A percentile compares a stretch with the other conserved stretches of the same genome.
These are phyloP conservation scores for Troides aeacus DNA, from an alignment of 2,888 invertebrate genomes.

Conservation along the genomic window DNA sequence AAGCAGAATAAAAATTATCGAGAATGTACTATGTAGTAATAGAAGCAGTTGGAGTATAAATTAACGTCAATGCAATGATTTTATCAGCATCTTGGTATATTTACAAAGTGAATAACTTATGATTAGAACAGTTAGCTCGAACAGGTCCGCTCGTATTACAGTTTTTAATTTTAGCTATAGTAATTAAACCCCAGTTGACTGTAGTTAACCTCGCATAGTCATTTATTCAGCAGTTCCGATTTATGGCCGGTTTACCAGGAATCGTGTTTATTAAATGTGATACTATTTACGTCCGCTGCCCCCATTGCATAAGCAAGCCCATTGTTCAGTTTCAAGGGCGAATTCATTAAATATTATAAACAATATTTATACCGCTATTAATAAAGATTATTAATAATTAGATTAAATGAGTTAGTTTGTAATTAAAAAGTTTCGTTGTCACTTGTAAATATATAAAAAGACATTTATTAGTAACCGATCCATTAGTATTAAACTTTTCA, in stretches of 20 bases:
- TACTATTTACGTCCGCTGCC: constrained; percentile 13
- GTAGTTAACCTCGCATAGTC: constrained; percentile 38
- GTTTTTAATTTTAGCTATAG: constrained; percentile 32
- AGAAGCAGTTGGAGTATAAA: constrained; percentile 6
- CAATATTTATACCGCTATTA: not conserved
- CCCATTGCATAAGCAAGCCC: constrained; percentile 4
- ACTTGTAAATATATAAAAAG: no score
- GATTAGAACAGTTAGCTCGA: constrained; percentile 14
- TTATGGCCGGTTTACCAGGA: constrained; percentile 32
- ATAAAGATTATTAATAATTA: not conserved
- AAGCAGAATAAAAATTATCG: constrained; percentile 11
- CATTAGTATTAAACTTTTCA: no score
- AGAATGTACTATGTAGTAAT: constrained; percentile 12
- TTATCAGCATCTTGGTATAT: constrained; percentile 18
- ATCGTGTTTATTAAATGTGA: constrained; percentile 28
- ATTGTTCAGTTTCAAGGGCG: constrained; percentile 4
- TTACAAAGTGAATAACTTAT: constrained; percentile 21
- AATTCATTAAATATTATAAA: not conserved
- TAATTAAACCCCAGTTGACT: constrained; percentile 39
- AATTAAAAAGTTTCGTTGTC: no score
- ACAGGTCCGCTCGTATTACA: constrained; percentile 30
- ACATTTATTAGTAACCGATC: no score
- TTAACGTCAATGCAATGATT: constrained; percentile 25
- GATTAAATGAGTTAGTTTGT: no score
- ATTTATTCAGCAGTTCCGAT: constrained; percentile 31